Conservation (phyloP, 2,888 invertebrate genomes). For the Cerceris ruficornis region DNA sequence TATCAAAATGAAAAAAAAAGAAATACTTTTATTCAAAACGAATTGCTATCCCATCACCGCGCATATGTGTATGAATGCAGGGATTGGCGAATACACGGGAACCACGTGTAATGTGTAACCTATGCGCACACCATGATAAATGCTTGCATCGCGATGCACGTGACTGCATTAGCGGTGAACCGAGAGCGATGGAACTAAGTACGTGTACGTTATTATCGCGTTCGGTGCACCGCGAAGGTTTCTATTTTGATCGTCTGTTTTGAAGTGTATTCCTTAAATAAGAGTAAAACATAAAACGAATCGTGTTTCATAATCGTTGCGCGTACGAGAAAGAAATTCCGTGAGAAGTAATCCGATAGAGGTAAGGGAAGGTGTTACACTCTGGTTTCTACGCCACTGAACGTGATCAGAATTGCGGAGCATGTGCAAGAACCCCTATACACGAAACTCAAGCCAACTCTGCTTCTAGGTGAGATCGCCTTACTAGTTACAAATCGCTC, state of each 20-base stretch:
- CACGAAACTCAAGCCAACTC: slow-evolving; percentile 59
- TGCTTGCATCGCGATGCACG: slow-evolving; percentile 46
- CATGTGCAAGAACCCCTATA: slow-evolving; percentile 26
- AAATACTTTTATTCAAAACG: not conserved
- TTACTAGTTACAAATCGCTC: slow-evolving; percentile 60
- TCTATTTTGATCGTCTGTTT: slow-evolving; percentile 45
- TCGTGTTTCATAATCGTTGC: slow-evolving; percentile 30
- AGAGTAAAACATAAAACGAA: slow-evolving; percentile 7
- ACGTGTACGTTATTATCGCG: slow-evolving; percentile 28
- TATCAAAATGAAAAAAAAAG: too few relatives aligned
- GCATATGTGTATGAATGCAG: not conserved
- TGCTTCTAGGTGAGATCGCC: slow-evolving; percentile 39
- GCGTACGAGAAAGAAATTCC: slow-evolving; percentile 52
- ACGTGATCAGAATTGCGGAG: slow-evolving; percentile 57
- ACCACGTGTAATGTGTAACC: slow-evolving; percentile 42
- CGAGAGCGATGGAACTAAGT: slow-evolving; percentile 22
- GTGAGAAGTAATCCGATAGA: slow-evolving; percentile 52
- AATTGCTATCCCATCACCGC: not conserved
- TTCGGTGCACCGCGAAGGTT: slow-evolving; percentile 15
- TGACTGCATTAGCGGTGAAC: slow-evolving; percentile 43
- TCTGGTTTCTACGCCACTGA: slow-evolving; percentile 50
- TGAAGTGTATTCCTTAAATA: slow-evolving; percentile 23
- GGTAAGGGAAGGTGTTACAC: slow-evolving; percentile 42
- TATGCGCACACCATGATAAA: slow-evolving; percentile 36
- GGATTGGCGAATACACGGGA: not conserved